Conservation (phyloP, 1,140 invertebrate genomes). For the Ostrea denselamellosa region DNA sequence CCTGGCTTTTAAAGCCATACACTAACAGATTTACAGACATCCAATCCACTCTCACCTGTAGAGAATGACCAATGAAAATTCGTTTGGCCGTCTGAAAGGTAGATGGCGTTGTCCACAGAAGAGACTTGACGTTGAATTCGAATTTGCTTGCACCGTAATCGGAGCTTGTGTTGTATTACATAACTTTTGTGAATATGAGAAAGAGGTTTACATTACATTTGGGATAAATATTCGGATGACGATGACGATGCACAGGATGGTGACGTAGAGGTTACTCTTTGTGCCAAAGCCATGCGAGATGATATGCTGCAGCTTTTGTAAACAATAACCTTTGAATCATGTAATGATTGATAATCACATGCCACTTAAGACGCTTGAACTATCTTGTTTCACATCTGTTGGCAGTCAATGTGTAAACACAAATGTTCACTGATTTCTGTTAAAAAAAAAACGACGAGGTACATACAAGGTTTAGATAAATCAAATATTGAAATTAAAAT, state of each 20-base stretch:
- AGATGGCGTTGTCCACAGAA: constrained; percentile 42
- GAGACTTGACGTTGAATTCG: constrained; percentile 39
- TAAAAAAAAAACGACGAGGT: too few species aligned
- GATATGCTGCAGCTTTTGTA: constrained; percentile 29
- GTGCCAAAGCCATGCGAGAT: constrained; percentile 34
- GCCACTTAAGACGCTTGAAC: too few species aligned
- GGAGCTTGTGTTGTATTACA: constrained; percentile 24
- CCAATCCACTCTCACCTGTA: too few species aligned
- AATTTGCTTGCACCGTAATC: constrained; percentile 39
- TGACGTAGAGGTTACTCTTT: not conserved
- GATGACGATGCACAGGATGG: not conserved
- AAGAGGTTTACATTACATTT: constrained; percentile 30
- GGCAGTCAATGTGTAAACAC: too few species aligned
- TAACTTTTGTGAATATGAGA: constrained; percentile 9
- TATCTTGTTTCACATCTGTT: too few species aligned
- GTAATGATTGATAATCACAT: too few species aligned
- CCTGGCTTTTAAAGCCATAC: constrained; percentile 39
- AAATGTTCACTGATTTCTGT: too few species aligned
- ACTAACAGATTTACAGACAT: too few species aligned
- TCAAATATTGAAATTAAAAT: too few species aligned
- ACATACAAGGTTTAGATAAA: too few species aligned
- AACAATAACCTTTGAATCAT: constrained; percentile 3
- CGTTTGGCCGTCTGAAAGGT: constrained; percentile 52
- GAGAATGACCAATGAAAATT: constrained; percentile 54
- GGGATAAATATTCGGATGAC: constrained; percentile 19